Conservation (phyloP, 2,797 vertebrate genomes). For the Leucoraja ocellata region DNA sequence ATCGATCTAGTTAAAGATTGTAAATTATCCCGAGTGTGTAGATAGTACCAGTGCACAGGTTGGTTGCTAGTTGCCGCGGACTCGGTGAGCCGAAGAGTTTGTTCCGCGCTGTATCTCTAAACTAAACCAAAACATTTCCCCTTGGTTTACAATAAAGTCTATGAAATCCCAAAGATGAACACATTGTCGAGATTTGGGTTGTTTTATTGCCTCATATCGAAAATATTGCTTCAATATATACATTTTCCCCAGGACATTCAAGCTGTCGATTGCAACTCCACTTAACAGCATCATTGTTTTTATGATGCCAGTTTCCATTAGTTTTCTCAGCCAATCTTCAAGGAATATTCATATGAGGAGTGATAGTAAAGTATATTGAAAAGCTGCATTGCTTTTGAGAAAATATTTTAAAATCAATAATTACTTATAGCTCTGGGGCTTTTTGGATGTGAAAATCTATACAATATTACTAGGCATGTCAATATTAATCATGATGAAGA, state of each 20-base stretch:
- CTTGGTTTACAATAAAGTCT: background rate
- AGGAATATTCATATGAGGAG: background rate
- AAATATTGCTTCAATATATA: background rate
- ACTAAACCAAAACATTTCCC: background rate
- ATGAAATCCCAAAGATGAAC: background rate
- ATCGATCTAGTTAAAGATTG: too few relatives aligned
- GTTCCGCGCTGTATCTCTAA: too few relatives aligned
- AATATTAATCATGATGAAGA: background rate
- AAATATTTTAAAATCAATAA: background rate
- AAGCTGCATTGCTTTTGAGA: background rate
- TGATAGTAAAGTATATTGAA: background rate
- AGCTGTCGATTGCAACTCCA: background rate
- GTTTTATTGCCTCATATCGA: background rate
- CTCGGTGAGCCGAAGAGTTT: too few relatives aligned
- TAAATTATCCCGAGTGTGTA: too few relatives aligned
- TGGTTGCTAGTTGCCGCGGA: too few relatives aligned
- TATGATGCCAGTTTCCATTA: background rate
- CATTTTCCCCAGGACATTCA: background rate
- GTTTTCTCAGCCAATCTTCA: background rate
- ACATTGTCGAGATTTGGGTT: background rate
- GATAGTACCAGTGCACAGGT: too few relatives aligned
- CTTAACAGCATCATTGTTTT: background rate
- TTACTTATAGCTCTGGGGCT: background rate
- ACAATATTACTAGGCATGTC: background rate
- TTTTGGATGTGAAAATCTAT: background rate